These are phyloP conservation scores for Cossypha polioptera DNA, from an alignment of 2,797 vertebrate genomes.

Conservation along the genomic window DNA sequence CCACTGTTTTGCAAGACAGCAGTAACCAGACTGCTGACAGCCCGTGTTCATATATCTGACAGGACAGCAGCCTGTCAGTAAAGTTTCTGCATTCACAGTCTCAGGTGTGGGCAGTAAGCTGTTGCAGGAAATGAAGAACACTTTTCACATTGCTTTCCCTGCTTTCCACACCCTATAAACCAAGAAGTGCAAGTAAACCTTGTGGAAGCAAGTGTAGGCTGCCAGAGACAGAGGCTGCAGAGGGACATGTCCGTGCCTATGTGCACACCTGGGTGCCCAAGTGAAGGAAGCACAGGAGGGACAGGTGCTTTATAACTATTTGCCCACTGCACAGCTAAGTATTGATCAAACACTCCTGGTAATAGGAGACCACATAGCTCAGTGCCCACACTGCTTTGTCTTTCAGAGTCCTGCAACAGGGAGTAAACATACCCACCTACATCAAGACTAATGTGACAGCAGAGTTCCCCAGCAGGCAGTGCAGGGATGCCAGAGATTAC, in stretches of 20 bases:
- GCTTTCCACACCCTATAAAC: background rate
- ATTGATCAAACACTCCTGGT: background rate
- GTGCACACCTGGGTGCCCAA: background rate
- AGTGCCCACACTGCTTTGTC: background rate
- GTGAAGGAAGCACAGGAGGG: background rate
- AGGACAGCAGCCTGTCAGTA: background rate
- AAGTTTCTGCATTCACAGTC: background rate
- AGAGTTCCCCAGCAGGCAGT: background rate
- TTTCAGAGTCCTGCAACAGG: background rate
- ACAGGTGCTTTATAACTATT: background rate
- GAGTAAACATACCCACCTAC: background rate
- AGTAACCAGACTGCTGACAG: background rate
- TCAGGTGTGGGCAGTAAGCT: background rate
- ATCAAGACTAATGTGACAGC: background rate
- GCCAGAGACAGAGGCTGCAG: background rate
- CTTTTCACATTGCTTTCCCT: background rate
- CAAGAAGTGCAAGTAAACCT: background rate
- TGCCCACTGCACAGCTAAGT: background rate
- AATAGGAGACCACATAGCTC: background rate
- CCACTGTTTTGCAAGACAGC: background rate
- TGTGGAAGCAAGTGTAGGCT: background rate
- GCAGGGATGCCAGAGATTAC: background rate
- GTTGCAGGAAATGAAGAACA: background rate
- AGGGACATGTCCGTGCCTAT: rapidly evolving
- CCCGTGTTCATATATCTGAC: background rate